Evolutionary conservation across 1,140 invertebrate genomes (phyloP).

Genomic region (Portunus trituberculatus): DNA sequence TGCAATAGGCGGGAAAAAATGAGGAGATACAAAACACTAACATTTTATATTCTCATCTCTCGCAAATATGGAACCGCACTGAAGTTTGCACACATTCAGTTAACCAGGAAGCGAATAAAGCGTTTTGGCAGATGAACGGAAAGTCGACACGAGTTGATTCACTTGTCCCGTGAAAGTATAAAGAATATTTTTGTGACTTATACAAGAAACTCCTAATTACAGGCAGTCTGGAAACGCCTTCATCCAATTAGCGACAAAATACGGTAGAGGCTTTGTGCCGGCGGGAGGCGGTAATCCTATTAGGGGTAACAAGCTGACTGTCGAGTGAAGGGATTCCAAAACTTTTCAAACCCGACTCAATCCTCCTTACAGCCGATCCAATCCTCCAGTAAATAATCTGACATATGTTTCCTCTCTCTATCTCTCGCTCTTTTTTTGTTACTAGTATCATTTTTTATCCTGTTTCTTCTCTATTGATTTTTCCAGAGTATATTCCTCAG

Average conservation of each 20-base stretch:
- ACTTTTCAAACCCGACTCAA: slow-evolving; percentile 67
- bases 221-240: slow-evolving; percentile 49
- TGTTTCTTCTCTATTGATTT: background rate
- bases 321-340: slow-evolving; percentile 73
- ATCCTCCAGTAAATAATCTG: slow-evolving; percentile 44
- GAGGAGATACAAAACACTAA: background rate
- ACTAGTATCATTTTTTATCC: background rate
- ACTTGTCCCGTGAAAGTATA: too few species aligned
- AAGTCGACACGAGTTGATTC: too few species aligned
- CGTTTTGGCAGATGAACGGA: too few species aligned
- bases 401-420: slow-evolving; percentile 44
- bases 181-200: slow-evolving; percentile 4
- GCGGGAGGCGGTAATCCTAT: slow-evolving; percentile 70
- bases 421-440: slow-evolving; percentile 31
- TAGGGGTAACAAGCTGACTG: slow-evolving; percentile 73
- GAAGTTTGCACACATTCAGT: too few species aligned
- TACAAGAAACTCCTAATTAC: slow-evolving; percentile 22
- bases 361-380: slow-evolving; percentile 72
- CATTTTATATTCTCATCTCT: background rate
- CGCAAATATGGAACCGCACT: too few species aligned
- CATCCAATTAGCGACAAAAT: slow-evolving; percentile 73
- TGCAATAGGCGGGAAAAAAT: background rate
- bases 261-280: slow-evolving; percentile 57
- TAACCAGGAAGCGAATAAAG: too few species aligned
- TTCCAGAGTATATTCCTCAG: background rate